Evolutionary conservation across 2,888 invertebrate species (phyloP).

Genomic region (Heteromyza rotundicornis): DNA sequence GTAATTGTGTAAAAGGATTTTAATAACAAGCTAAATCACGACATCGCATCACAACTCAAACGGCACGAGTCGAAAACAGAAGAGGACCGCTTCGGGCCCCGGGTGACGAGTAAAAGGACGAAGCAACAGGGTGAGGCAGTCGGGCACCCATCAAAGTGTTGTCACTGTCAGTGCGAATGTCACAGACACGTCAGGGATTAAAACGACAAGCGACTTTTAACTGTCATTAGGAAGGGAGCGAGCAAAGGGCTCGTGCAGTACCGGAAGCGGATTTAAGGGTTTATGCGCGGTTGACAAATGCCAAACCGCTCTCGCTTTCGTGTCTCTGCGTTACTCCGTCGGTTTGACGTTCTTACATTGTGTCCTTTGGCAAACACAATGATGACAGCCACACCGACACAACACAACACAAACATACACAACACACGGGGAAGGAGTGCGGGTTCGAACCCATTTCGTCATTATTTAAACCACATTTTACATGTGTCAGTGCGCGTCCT

Average conservation of each 20-base stretch:
- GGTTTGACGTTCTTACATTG: conserved; percentile 27
- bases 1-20: conserved; percentile 6
- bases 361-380: conserved; percentile 49
- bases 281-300: conserved; percentile 51
- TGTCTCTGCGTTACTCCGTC: conserved; percentile 16
- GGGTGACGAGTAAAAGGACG: not conserved
- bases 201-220: conserved; percentile 49
- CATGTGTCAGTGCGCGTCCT: conserved; percentile 51
- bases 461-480: conserved; percentile 59
- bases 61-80: not conserved
- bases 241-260: conserved; percentile 10
- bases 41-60: conserved; percentile 1
- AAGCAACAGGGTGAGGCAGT: conserved; percentile 5
- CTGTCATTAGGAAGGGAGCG: conserved; percentile 35
- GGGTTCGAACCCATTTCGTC: conserved; percentile 54
- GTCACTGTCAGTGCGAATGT: conserved; percentile 61
- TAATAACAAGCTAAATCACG: conserved; percentile 4
- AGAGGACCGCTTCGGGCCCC: not conserved
- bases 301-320: conserved; percentile 19
- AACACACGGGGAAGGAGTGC: not conserved
- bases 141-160: conserved; percentile 58
- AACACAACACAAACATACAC: conserved; percentile 31
- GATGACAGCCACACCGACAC: conserved; percentile 51
- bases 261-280: conserved; percentile 51
- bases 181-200: conserved; percentile 62